A percentile compares a stretch with the other conserved stretches of the same genome.
Evolutionary conservation across 2,797 vertebrate species (phyloP).

Genomic region (Microtus agrestis): DNA sequence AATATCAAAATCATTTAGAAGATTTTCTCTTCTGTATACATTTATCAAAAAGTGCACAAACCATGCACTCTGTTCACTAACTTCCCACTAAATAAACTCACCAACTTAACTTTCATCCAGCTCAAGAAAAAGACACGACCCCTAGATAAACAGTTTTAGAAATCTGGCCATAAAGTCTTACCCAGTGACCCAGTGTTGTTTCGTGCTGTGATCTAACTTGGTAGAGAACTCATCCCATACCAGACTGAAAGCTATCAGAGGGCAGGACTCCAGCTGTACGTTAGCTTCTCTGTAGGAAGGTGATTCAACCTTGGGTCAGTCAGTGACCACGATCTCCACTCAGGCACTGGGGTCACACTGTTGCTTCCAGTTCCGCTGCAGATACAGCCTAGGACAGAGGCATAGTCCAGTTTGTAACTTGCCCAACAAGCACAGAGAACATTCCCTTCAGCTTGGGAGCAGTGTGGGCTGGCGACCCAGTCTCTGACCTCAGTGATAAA

Average conservation of each 20-base stretch:
- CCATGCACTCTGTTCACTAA: not conserved
- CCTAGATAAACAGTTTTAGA: not conserved
- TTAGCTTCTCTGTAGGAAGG: not conserved
- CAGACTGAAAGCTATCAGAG: not conserved
- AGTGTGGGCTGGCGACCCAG: not conserved
- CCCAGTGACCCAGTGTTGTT: accelerated
- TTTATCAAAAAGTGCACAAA: not conserved
- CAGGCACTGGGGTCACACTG: too few relatives aligned
- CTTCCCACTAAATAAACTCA: not conserved
- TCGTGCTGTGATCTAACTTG: not conserved
- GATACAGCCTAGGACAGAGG: not conserved
- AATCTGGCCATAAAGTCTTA: not conserved
- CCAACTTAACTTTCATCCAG: not conserved
- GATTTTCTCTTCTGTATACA: not conserved
- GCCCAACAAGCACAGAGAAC: not conserved
- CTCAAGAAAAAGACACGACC: not conserved
- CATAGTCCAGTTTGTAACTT: not conserved
- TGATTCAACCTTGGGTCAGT: not conserved
- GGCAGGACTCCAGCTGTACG: not conserved
- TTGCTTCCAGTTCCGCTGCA: not conserved
- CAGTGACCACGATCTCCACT: not conserved
- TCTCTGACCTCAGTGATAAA: not conserved
- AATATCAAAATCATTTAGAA: not conserved
- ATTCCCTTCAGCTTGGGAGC: not conserved
- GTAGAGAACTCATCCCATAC: not conserved